Evolutionary conservation across 2,113 vertebrate species (phyloP).

Genomic region (Sebastes fasciatus): DNA sequence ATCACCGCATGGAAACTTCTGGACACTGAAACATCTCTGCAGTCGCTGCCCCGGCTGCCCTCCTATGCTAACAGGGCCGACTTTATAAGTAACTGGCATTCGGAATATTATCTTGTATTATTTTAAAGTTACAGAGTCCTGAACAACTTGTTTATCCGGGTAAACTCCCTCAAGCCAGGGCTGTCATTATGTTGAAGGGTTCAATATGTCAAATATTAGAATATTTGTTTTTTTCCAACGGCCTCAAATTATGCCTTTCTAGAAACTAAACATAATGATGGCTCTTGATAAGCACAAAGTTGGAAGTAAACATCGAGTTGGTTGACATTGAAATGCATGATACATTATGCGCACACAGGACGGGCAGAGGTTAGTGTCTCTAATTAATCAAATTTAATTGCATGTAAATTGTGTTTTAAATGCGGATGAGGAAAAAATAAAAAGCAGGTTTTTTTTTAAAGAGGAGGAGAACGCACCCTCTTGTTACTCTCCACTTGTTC

Average conservation of each 20-base stretch:
- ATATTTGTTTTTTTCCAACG: conserved; percentile 1
- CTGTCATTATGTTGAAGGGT: conserved; percentile 11
- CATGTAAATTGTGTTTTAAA: conserved; percentile 84
- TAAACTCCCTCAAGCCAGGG: conserved; percentile 22
- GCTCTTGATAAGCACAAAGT: conserved; percentile 53
- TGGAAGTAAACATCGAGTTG: conserved; percentile 64
- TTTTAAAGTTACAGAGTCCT: neutral
- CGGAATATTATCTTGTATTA: conserved; percentile 12
- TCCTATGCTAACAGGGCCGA: conserved; percentile 58
- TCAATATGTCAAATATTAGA: conserved; percentile 39
- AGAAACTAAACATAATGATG: conserved; percentile 33
- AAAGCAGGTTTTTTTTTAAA: conserved; percentile 36
- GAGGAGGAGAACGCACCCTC: conserved; percentile 40
- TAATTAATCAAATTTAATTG: conserved; percentile 85
- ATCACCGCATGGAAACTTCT: conserved; percentile 98
- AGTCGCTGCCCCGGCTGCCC: conserved; percentile 80
- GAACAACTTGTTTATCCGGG: conserved; percentile 29
- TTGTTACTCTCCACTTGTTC: conserved; percentile 52
- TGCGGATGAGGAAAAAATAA: conserved; percentile 65
- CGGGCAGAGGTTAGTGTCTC: conserved; percentile 79
- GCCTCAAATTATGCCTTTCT: conserved; percentile 15
- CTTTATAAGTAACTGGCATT: conserved; percentile 61
- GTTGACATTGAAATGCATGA: conserved; percentile 81
- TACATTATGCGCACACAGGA: conserved; percentile 68
- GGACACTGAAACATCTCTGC: conserved; percentile 98